These are phyloP conservation scores for Grallaria varia DNA, from an alignment of 2,113 vertebrate species.

Conservation along the genomic window DNA sequence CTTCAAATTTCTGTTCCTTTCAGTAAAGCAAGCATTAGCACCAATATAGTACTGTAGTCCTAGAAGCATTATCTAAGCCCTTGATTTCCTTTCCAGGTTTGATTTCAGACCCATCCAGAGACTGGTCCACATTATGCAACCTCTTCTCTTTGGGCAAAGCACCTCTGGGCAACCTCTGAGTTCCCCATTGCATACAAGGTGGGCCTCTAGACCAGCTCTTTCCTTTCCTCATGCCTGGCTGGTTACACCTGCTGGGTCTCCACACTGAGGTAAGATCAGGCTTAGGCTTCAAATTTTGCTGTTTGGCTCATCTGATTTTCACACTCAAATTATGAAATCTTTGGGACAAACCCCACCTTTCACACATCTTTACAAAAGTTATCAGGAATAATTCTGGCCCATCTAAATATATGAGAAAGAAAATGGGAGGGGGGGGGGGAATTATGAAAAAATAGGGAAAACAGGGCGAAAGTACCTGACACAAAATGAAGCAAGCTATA, in stretches of 20 bases:
- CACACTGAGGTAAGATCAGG: neutral
- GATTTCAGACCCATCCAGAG: neutral
- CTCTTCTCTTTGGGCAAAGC: neutral
- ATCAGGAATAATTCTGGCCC: neutral
- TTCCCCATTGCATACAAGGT: neutral
- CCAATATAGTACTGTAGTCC: neutral
- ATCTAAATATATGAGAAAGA: neutral
- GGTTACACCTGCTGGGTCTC: neutral
- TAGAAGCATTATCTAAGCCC: neutral
- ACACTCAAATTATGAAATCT: neutral
- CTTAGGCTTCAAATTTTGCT: neutral
- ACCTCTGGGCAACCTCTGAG: neutral
- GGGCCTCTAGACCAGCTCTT: neutral
- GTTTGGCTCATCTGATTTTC: neutral
- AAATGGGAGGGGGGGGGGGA: rapidly evolving
- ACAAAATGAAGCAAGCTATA: neutral
- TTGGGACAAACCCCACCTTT: neutral
- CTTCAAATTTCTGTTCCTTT: neutral
- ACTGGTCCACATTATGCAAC: neutral
- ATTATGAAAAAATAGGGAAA: neutral
- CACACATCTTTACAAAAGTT: neutral
- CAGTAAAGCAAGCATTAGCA: neutral
- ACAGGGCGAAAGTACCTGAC: no score
- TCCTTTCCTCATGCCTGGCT: neutral
- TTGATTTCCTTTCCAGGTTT: neutral